Conservation (phyloP, 2,797 vertebrate species). For the Manis crassicaudata region DNA sequence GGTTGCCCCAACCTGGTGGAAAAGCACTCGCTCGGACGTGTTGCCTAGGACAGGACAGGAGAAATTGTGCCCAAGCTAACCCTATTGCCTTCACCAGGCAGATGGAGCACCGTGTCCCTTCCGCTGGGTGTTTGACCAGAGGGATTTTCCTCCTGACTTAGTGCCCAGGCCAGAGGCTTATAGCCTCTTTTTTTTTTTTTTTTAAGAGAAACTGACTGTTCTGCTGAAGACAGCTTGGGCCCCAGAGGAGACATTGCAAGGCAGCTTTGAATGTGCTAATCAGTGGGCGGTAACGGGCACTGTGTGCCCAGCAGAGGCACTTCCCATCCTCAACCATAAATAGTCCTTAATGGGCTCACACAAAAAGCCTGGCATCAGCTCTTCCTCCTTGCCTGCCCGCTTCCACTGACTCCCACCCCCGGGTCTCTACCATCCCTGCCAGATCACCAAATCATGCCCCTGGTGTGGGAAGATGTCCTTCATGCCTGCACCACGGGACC, state of each 20-base stretch:
- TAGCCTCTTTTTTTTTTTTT: background rate
- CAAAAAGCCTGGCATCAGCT: background rate
- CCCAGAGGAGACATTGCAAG: slow-evolving; percentile 26
- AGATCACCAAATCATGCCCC: background rate
- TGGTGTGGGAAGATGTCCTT: background rate
- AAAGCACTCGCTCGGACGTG: background rate
- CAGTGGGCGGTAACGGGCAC: slow-evolving; percentile 64
- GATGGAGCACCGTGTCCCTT: background rate
- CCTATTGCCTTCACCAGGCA: background rate
- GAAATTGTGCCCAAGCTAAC: background rate
- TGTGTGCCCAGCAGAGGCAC: slow-evolving; percentile 27
- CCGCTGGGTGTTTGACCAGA: background rate
- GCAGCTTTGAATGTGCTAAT: slow-evolving; percentile 68
- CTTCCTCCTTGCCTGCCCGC: background rate
- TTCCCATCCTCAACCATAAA: slow-evolving; percentile 15
- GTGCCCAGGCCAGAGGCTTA: slow-evolving; percentile 38
- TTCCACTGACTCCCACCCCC: background rate
- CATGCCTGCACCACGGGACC: background rate
- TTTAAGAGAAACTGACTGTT: slow-evolving; percentile 22
- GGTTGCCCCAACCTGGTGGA: background rate
- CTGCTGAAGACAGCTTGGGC: slow-evolving; percentile 27
- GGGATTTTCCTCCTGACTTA: slow-evolving; percentile 26
- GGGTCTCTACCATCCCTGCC: background rate
- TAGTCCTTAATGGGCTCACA: slow-evolving; percentile 20
- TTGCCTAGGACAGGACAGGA: background rate